Evolutionary conservation across 2,113 vertebrate species (phyloP).

Genomic region (Nicator chloris): DNA sequence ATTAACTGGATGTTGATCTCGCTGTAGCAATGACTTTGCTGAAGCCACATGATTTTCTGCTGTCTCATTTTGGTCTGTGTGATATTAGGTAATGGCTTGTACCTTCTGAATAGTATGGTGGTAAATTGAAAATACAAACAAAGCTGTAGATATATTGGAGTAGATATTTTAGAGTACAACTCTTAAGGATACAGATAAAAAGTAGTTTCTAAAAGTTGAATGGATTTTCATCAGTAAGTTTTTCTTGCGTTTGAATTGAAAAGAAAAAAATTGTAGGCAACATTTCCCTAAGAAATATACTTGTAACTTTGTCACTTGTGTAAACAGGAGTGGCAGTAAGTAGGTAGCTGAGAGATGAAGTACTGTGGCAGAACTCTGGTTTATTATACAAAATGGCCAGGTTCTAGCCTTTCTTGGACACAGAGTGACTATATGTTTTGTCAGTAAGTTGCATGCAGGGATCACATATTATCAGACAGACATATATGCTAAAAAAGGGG

Average conservation of each 20-base stretch:
- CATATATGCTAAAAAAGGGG: neutral
- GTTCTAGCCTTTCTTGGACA: neutral
- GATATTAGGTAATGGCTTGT: neutral
- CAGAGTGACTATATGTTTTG: neutral
- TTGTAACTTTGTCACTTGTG: neutral
- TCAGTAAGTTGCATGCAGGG: neutral
- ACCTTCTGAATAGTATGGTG: neutral
- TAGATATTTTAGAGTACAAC: neutral
- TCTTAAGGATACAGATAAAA: neutral
- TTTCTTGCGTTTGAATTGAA: neutral
- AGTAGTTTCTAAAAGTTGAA: neutral
- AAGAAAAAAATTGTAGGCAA: neutral
- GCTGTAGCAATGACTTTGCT: neutral
- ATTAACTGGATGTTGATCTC: neutral
- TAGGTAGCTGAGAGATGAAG: neutral
- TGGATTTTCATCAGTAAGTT: neutral
- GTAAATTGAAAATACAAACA: neutral
- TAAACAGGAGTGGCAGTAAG: neutral
- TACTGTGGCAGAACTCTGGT: neutral
- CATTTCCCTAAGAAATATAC: neutral
- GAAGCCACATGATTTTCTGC: neutral
- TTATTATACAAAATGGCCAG: neutral
- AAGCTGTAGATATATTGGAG: neutral
- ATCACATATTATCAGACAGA: rapidly evolving
- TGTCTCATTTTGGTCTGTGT: neutral